A percentile compares a stretch with the other conserved stretches of the same genome.
These are phyloP conservation scores for Otis tarda DNA, from an alignment of 2,113 vertebrate genomes.

Conservation along the genomic window DNA sequence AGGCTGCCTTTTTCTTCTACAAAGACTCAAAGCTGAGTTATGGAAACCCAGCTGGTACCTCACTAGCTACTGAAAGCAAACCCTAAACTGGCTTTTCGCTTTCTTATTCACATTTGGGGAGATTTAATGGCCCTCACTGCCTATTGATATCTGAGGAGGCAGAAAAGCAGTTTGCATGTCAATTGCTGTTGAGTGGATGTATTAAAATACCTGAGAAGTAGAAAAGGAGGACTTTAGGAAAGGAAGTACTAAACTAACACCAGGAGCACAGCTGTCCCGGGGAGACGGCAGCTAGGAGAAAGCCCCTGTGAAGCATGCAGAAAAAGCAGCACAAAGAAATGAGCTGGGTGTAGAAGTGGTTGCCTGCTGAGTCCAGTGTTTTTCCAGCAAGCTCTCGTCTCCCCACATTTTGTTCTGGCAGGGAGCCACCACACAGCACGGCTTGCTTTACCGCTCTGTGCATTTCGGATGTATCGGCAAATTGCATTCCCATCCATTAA, in stretches of 20 bases:
- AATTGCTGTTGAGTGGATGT: neutral
- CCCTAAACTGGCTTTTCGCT: neutral
- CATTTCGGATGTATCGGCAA: neutral
- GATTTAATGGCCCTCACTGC: neutral
- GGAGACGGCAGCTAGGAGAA: neutral
- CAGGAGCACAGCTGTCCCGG: neutral
- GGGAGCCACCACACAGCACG: neutral
- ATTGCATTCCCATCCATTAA: fast-evolving
- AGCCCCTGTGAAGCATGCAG: neutral
- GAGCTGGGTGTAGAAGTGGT: neutral
- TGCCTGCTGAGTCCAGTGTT: neutral
- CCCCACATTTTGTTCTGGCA: neutral
- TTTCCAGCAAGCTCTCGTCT: neutral
- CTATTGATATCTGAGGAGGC: neutral
- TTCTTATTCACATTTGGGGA: neutral
- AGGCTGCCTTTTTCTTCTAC: neutral
- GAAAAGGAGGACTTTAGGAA: neutral
- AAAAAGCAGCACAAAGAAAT: neutral
- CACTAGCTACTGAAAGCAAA: neutral
- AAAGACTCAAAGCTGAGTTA: neutral
- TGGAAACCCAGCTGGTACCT: neutral
- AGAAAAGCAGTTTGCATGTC: neutral
- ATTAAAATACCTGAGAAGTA: neutral
- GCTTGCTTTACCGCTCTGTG: neutral
- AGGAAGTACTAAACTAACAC: neutral